Evolutionary conservation across 2,888 invertebrate species (phyloP), one percentile per base, ranked within the genome.

Genomic region (Sipha maydis): DNA sequence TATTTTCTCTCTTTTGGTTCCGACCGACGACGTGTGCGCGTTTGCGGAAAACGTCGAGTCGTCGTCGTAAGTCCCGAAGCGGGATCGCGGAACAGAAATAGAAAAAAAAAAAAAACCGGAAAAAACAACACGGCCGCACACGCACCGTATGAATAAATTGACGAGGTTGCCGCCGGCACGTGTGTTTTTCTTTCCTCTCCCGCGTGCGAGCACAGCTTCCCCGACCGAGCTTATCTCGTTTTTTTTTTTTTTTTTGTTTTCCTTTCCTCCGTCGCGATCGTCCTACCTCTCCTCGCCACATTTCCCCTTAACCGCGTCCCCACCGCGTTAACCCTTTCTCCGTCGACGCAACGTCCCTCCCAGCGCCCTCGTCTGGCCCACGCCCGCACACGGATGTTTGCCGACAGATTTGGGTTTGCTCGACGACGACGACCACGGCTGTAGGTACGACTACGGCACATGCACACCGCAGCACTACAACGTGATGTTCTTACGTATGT

Each of bases 121-220:
- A 85, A 85, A 54, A 76, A 67, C 28, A 84, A 76, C 67, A 48
- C 85, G 41, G 31, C 41, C 84, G 31, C 77, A 28, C 61, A 25
- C 61, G 17, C n/a, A 41, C n/a, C 77, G 77, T 85, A 85, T 85
- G 85, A 85, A 85, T 85, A 85, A 85, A 85, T 85, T 78, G 77
- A 69, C 67, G 85, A 31, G 76, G 84, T 85, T 21, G 28, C n/a
- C 56, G 73, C 73, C 73, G 71, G 71, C 34, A 73, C 75, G 75
- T 75, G 75, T 75, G 34, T 75, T 75, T 38, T 38, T 75, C 14
- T 75, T 21, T 25, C 5, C n/a, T 28, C n/a, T 28, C 38, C 38
- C 2, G 34, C 38, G 4, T 5, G 75, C 21, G 31, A 1, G 11
- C 28, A 7, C 28, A 11, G n/a, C 69, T 28, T 8, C 71, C 1